Base-by-base conservation (phyloP, 2,888 invertebrate genomes). In the Drosophila sordidula region DNA sequence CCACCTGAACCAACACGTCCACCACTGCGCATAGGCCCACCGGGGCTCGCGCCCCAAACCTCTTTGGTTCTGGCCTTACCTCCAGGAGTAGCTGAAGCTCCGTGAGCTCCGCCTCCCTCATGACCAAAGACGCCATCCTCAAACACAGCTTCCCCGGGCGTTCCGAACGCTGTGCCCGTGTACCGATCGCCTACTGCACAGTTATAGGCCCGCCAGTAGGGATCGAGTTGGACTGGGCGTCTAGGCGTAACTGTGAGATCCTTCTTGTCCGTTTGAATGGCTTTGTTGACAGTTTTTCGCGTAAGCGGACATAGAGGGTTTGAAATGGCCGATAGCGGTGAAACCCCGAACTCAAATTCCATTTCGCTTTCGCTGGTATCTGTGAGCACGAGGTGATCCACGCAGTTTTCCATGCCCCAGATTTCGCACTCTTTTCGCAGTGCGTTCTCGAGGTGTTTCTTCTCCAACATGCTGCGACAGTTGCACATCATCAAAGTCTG, bases 321-420 rank as follows among this genome's bases (percentile, higher is more conserved):
- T 36, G 95, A 94, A 54, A 94, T 93, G 0, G 94, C 95, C 45
- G 94, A 95, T 0, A 95, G 95, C 0, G 95, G 95, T 0, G 95
- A 95, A 57, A 95, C 95, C 77, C 95, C 95, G 18, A 95, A 94
- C 80, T 95, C 94, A 91, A 95, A 93, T 51, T 95, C 95, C 14
- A 94, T 93, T 42, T 95, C 95, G 14, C 89, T 91, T 0, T 92
- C 91, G 8, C 89, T 90, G 0, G 91, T 91, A 32, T 92, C 92
- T 0, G 91, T 89, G 0, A 92, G 76, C 1, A 90, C 71, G 26
- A 92, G 51, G 0, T 77, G 71, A 22, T 91, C 87, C 3, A 74
- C 77, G n/a, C 91, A 83, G 8, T 75, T 74, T 6, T 81, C 70
- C 6, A 91, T 72, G 11, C 82, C 58, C 0, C 78, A 76, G 0